Conservation (phyloP, 2,113 vertebrate genomes). For the Morone chrysops region DNA sequence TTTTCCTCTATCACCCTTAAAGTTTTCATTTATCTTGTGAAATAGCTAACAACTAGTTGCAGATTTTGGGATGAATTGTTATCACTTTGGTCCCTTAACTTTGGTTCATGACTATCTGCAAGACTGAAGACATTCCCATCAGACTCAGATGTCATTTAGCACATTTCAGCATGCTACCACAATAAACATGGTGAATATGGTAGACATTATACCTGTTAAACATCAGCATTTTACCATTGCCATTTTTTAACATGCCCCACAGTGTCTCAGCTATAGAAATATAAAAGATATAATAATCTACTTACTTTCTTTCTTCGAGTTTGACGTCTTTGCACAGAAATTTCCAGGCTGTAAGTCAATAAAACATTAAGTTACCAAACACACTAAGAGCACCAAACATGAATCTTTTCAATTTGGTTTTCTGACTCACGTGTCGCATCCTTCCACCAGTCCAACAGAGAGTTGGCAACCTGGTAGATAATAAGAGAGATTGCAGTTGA, state of each 20-base stretch:
- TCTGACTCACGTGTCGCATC: slow-evolving; percentile 29
- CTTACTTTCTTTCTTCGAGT: slow-evolving; percentile 24
- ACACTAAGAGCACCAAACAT: not conserved
- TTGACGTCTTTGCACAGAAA: not conserved
- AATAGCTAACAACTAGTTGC: not conserved
- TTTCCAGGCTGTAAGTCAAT: slow-evolving; percentile 45
- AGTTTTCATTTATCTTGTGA: not conserved
- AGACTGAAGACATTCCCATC: not conserved
- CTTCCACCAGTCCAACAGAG: slow-evolving; percentile 5
- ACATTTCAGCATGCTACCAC: not conserved
- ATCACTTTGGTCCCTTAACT: not conserved
- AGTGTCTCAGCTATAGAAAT: not conserved
- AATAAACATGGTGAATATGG: not conserved
- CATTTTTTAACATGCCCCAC: not conserved
- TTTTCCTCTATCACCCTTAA: not conserved
- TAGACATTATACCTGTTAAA: not conserved
- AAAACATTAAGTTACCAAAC: not conserved
- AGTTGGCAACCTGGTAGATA: slow-evolving; percentile 17
- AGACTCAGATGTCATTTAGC: not conserved
- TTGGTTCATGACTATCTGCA: not conserved
- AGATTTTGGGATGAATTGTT: not conserved
- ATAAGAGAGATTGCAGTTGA: rapidly evolving
- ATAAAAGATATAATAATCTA: not conserved
- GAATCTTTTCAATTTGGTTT: not conserved
- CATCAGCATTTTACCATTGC: not conserved